Conservation (phyloP, 2,113 vertebrate species). For the Panthera tigris region DNA sequence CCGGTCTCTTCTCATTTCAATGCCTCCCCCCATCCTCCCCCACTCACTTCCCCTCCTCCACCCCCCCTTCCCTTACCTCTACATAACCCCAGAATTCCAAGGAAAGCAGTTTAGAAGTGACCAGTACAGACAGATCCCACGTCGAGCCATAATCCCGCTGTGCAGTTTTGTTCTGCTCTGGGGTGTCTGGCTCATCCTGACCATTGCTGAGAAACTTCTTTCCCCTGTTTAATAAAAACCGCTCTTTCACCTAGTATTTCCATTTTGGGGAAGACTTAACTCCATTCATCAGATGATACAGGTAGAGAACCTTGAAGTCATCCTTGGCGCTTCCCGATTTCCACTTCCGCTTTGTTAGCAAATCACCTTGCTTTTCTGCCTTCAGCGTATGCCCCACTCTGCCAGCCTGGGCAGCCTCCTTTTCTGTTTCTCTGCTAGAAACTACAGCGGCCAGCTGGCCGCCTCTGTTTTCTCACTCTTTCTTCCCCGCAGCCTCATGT, state of each 20-base stretch:
- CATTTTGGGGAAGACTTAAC: neutral
- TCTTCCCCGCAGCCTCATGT: too few species aligned
- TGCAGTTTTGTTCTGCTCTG: neutral
- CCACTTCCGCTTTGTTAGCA: neutral
- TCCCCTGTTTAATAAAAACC: neutral
- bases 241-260: neutral
- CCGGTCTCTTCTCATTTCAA: neutral
- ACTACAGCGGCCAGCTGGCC: neutral
- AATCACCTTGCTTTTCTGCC: neutral
- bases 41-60: too few species aligned
- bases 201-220: neutral
- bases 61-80: neutral
- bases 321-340: neutral
- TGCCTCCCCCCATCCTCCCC: too few species aligned
- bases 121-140: too few species aligned
- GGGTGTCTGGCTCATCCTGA: neutral
- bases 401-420: neutral
- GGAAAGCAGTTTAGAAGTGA: neutral
- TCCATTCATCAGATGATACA: neutral
- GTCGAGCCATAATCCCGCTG: neutral
- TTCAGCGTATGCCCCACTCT: neutral
- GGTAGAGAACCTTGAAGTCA: neutral
- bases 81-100: neutral
- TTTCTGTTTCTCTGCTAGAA: neutral
- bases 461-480: neutral